A percentile compares a stretch with the other conserved stretches of the same genome.
phyloP scores from a whole-genome alignment of 2,888 invertebrate genomes.

The Capitulum mitella region DNA sequence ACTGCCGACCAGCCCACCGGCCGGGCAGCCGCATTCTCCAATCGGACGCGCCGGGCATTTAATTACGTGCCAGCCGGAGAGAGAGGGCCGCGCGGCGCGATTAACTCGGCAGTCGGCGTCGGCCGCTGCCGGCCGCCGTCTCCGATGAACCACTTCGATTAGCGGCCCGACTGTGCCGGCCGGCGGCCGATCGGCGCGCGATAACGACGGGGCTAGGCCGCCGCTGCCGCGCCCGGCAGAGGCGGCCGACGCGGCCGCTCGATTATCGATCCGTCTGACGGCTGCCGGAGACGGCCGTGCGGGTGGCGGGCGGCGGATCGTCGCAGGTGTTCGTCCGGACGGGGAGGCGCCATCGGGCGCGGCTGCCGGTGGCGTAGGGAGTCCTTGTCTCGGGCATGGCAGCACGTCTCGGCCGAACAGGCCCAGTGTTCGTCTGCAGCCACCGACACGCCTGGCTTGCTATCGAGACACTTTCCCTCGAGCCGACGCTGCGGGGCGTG shows the following conservation, averaged over 20 bases:
- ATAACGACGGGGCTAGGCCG: not conserved
- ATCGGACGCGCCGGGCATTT: not conserved
- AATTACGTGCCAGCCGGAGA: not conserved
- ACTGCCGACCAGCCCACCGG: not conserved
- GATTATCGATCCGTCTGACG: not conserved
- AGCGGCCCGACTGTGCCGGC: not conserved
- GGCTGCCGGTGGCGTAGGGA: too few species aligned
- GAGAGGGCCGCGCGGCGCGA: not conserved
- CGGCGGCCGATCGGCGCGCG: not conserved
- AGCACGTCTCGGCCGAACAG: too few species aligned
- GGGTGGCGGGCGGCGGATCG: not conserved
- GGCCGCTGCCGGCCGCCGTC: not conserved
- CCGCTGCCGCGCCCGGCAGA: too few species aligned
- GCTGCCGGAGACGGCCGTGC: not conserved
- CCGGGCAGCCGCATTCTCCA: not conserved
- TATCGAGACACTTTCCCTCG: not conserved
- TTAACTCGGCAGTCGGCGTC: not conserved
- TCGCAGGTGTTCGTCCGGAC: too few species aligned
- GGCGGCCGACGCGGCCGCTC: too few species aligned
- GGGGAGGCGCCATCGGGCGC: too few species aligned
- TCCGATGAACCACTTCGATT: constrained; percentile 1
- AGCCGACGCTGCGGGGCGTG: not conserved
- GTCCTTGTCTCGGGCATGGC: too few species aligned
- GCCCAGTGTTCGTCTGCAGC: too few species aligned
- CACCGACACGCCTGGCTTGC: not conserved